Percentiles rank a stretch among this genome's conserved stretches.
phyloP scores from a whole-genome alignment of 2,113 vertebrate genomes.

The Amphiprion ocellaris region DNA sequence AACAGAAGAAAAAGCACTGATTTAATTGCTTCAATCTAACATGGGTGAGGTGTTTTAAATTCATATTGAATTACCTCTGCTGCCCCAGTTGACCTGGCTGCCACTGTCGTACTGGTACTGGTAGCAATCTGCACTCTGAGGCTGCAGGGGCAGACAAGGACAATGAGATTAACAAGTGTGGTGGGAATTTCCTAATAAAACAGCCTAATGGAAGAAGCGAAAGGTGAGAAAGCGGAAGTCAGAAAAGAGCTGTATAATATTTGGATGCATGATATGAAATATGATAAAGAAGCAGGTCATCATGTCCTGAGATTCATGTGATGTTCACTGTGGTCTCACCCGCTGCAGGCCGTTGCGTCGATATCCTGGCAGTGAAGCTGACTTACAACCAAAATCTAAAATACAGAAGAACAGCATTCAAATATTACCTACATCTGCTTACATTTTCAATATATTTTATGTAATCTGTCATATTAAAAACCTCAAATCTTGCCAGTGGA shows the following conservation, averaged over 20 bases:
- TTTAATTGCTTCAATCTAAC: slow-evolving; percentile 39
- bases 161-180: background rate
- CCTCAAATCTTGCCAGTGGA: background rate
- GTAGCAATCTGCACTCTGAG: slow-evolving; percentile 92
- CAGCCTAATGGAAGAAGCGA: background rate
- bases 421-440: background rate
- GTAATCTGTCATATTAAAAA: background rate
- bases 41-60: slow-evolving; percentile 21
- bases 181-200: slow-evolving; percentile 16
- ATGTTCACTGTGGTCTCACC: slow-evolving; percentile 79
- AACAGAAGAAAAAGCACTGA: slow-evolving; percentile 4
- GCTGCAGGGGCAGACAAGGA: slow-evolving; percentile 63
- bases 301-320: background rate
- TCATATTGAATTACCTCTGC: slow-evolving; percentile 87
- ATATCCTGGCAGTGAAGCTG: slow-evolving; percentile 95
- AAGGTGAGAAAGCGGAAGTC: background rate
- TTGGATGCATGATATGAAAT: background rate
- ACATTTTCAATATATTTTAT: background rate
- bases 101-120: slow-evolving; percentile 97
- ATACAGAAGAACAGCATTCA: slow-evolving; percentile 20
- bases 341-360: slow-evolving; percentile 94
- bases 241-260: background rate
- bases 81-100: slow-evolving; percentile 95
- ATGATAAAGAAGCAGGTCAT: background rate
- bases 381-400: slow-evolving; percentile 95